These are phyloP conservation scores for Cataglyphis rosenhaueri DNA, from an alignment of 2,888 invertebrate species.

Conservation along the genomic window DNA sequence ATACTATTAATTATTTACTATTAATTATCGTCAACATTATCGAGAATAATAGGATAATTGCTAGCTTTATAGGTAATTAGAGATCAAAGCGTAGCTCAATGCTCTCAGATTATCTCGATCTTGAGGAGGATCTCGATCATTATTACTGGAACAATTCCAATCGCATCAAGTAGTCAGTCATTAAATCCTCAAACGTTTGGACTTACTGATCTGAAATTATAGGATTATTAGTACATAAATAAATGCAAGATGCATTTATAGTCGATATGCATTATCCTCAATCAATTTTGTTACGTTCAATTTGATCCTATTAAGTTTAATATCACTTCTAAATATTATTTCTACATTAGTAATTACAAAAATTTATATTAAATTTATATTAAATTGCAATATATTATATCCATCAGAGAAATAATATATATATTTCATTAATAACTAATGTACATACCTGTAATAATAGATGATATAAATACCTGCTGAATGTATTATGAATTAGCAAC, in stretches of 20 bases:
- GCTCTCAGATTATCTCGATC: constrained; percentile 27
- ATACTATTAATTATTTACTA: background rate
- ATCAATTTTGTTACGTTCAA: background rate
- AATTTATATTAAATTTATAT: background rate
- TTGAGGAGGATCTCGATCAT: constrained; percentile 57
- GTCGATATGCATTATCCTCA: background rate
- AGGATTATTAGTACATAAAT: background rate
- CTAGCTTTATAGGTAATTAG: constrained; percentile 60
- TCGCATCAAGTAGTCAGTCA: background rate
- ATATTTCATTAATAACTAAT: background rate
- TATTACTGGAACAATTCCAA: constrained; percentile 54
- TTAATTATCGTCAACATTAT: constrained; percentile 67
- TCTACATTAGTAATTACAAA: background rate
- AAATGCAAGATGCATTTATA: background rate
- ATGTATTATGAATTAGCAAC: background rate
- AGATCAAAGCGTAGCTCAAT: constrained; percentile 61
- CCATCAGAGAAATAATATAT: background rate
- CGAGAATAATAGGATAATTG: constrained; percentile 62
- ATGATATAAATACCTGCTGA: background rate
- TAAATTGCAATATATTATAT: constrained; percentile 12
- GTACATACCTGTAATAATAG: background rate
- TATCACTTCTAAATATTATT: constrained; percentile 9
- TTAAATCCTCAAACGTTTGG: background rate
- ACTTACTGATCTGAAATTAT: background rate
- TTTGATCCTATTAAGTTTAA: background rate